A percentile compares a stretch with the other conserved stretches of the same genome.
These are phyloP conservation scores for Corythornis leucogaster DNA, from an alignment of 2,797 vertebrate genomes.

Conservation along the genomic window DNA sequence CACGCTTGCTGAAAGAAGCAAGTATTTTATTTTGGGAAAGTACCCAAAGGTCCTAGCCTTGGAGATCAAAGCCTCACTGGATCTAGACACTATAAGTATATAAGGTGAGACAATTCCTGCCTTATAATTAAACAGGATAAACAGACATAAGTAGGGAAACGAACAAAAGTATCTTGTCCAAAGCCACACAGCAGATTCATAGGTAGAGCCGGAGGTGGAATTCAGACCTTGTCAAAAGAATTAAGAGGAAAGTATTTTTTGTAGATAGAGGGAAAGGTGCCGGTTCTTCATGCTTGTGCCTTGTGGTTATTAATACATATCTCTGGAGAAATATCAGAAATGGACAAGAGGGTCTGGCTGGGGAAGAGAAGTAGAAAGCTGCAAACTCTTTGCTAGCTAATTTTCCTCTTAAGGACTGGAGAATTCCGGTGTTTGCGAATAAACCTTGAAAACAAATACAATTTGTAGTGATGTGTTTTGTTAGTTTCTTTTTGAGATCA, in stretches of 20 bases:
- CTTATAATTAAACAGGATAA: not conserved
- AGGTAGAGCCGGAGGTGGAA: not conserved
- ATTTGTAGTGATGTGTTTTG: not conserved
- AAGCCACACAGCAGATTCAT: not conserved
- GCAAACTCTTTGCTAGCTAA: not conserved
- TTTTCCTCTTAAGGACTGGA: not conserved
- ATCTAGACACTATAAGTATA: not conserved
- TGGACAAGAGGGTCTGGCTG: not conserved
- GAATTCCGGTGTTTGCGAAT: not conserved
- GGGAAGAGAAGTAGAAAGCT: not conserved
- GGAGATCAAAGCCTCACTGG: slow-evolving; percentile 25
- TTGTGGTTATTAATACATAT: not conserved
- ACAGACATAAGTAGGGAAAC: not conserved
- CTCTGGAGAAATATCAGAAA: not conserved
- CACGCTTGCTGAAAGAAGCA: not conserved
- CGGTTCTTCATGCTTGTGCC: not conserved
- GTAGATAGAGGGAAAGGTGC: not conserved
- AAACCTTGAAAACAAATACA: not conserved
- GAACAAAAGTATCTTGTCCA: not conserved
- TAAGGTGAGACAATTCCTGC: not conserved
- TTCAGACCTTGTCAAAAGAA: not conserved
- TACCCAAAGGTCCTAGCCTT: not conserved
- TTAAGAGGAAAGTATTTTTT: not conserved
- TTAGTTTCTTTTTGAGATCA: not conserved
- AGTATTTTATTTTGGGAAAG: not conserved